Base-by-base conservation (phyloP, 2,888 invertebrate species). In the Lacanobia wlatinum region DNA sequence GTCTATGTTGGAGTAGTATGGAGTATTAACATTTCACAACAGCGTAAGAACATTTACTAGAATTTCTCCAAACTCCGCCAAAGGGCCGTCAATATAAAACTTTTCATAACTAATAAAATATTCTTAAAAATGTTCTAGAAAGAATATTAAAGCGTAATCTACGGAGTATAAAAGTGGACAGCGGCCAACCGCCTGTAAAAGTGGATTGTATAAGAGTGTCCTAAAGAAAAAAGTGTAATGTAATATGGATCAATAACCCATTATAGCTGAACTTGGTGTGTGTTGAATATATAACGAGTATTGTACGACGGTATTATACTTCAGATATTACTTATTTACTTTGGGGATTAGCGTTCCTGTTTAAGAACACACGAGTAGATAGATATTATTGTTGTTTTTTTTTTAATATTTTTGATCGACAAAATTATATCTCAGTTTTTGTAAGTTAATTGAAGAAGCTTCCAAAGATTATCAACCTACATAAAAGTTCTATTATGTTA, bases 161-260 rank as follows among this genome's bases (percentile, higher is more conserved):
- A 74, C 63, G 48, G 38, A 71, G 74, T 85, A 65, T 60, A 59
- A 84, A 85, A 82, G 38, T 70, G 70, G 73, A 63, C 66, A 78
- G 48, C 52, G 64, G 62, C 73, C 63, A 78, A 65, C 73, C 70
- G 63, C 43, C 43, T 62, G 56, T 48, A 52, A 66, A 73, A 70
- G 66, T 60, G 64, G 18, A 78, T 65, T 69, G 59, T 52, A 28
- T 50, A 56, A 55, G 23, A 56, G 40, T 55, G 61, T 16, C 14
- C 52, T 40, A 40, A 70, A 58, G 48, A 78, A 84, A 82, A 84
- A 69, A 70, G 50, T 78, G 62, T 66, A 61, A 64, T 68, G 53
- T 81, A 66, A 84, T 67, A 82, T 52, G 70, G 73, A 84, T 84
- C 85, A 84, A 82, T 82, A 82, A 71, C 70, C 61, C 78, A 85